These are phyloP conservation scores for Psix sp. DNA, from an alignment of 1,140 invertebrate genomes.

Conservation along the genomic window DNA sequence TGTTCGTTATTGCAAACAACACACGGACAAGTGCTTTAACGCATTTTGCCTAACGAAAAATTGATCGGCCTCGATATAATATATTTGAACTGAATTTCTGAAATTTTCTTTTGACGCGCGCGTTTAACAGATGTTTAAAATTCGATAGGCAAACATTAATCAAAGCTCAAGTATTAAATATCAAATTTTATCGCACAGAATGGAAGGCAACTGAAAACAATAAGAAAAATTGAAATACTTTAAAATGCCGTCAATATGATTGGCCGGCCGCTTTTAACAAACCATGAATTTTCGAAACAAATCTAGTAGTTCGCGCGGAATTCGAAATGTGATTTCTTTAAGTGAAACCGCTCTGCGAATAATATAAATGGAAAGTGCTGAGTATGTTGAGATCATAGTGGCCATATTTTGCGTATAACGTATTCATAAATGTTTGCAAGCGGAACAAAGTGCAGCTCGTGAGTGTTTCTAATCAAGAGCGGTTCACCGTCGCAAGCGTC, in stretches of 20 bases:
- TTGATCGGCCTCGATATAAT: constrained; percentile 28
- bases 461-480: constrained; percentile 53
- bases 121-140: constrained; percentile 30
- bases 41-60: constrained; percentile 15
- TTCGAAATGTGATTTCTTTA: constrained; percentile 20
- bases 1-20: constrained; percentile 42
- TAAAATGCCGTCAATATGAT: constrained; percentile 11
- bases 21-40: constrained; percentile 27
- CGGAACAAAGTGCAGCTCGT: constrained; percentile 9
- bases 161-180: constrained; percentile 17
- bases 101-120: constrained; percentile 14
- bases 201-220: neutral
- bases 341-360: constrained; percentile 14
- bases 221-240: constrained; percentile 3
- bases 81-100: constrained; percentile 17
- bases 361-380: constrained; percentile 36
- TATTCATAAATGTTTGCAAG: constrained; percentile 44
- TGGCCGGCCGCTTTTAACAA: constrained; percentile 5
- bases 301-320: constrained; percentile 18
- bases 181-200: constrained; percentile 12
- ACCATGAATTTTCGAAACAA: constrained; percentile 20
- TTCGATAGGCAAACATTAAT: constrained; percentile 29
- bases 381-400: neutral
- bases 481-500: too few species aligned
- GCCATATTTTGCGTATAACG: constrained; percentile 36